These are phyloP conservation scores for Dicentrarchus labrax DNA, from an alignment of 2,113 vertebrate species.

Conservation along the genomic window DNA sequence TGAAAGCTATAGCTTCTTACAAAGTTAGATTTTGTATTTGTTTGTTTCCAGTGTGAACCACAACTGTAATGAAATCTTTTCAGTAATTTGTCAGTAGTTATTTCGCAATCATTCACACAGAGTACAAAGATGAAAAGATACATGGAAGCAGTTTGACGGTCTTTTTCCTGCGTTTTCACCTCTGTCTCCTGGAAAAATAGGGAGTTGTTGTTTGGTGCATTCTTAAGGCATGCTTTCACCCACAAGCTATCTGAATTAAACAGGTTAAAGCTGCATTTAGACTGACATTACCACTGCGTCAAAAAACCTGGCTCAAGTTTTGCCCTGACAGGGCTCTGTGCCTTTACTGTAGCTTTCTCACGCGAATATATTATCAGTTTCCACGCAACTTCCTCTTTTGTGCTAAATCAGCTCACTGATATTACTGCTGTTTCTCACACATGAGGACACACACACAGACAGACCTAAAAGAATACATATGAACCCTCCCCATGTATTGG, in stretches of 20 bases:
- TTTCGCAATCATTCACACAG: too few relatives aligned
- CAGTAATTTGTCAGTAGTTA: not conserved
- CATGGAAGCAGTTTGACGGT: too few relatives aligned
- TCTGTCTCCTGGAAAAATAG: too few relatives aligned
- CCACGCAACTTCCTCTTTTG: conserved; percentile 74
- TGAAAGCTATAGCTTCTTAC: too few relatives aligned
- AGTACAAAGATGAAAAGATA: too few relatives aligned
- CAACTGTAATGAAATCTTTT: not conserved
- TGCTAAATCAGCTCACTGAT: conserved; percentile 58
- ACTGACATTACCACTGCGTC: not conserved
- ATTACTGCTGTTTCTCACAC: conserved; percentile 55
- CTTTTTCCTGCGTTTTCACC: too few relatives aligned
- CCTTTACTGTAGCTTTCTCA: conserved; percentile 64
- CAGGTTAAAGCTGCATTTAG: not conserved
- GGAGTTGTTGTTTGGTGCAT: not conserved
- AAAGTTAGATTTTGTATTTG: not conserved
- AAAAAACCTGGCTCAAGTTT: not conserved
- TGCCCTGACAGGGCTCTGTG: not conserved
- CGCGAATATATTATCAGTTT: conserved; percentile 71
- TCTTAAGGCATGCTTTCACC: not conserved
- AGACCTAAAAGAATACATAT: conserved; percentile 43
- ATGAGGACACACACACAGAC: conserved; percentile 15
- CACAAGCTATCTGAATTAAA: not conserved
- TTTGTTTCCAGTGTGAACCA: not conserved
- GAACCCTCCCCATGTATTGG: conserved; percentile 10